These are phyloP conservation scores for Ploceus nigricollis DNA, from an alignment of 2,113 vertebrate genomes.

Conservation along the genomic window DNA sequence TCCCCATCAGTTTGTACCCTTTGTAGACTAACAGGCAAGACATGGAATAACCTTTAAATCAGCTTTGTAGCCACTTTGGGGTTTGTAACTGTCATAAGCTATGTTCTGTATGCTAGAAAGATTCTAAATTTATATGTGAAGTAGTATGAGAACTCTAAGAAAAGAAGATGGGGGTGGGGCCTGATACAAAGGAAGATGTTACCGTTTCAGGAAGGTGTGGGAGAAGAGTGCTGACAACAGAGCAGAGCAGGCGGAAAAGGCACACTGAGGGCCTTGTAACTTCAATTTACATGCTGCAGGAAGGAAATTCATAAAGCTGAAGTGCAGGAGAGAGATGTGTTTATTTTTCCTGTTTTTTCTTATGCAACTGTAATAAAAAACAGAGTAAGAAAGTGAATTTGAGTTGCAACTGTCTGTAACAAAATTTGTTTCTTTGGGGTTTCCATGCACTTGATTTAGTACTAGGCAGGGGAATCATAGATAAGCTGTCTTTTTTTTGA, in stretches of 20 bases:
- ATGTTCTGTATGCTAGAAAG: not conserved
- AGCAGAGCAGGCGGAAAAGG: not conserved
- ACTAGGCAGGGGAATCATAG: not conserved
- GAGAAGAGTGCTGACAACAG: not conserved
- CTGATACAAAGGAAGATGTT: not conserved
- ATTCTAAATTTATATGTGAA: not conserved
- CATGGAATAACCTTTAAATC: not conserved
- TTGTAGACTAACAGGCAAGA: not conserved
- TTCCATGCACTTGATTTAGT: not conserved
- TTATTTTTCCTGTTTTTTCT: not conserved
- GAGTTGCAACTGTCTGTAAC: not conserved
- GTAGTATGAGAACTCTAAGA: not conserved
- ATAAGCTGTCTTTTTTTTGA: not conserved
- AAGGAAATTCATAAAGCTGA: constrained; percentile 7
- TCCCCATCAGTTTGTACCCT: not conserved
- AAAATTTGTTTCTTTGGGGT: not conserved
- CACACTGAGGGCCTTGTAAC: not conserved
- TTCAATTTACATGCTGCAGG: not conserved
- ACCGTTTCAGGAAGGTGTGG: constrained; percentile 13
- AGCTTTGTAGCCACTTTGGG: not conserved
- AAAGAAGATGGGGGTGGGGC: not conserved
- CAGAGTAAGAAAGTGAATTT: not conserved
- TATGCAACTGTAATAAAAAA: not conserved
- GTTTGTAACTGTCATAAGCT: not conserved
- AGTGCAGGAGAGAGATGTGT: not conserved